A percentile compares a stretch with the other conserved stretches of the same genome.
phyloP scores from a whole-genome alignment of 2,113 vertebrate species.

The Motacilla tschutschensis region DNA sequence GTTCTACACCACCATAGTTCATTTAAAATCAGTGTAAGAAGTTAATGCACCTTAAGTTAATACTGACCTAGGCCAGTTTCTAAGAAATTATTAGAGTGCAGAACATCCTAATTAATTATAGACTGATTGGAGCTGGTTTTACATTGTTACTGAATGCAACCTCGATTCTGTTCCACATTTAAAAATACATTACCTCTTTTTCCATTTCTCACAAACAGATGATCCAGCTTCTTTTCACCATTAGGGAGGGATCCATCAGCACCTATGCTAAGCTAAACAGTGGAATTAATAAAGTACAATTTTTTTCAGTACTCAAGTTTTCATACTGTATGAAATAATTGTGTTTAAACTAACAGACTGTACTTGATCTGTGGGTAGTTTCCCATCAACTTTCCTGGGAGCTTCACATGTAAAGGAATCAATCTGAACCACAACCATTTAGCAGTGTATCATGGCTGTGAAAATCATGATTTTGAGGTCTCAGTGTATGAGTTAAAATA shows the following conservation, averaged over 20 bases:
- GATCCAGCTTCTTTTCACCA: not conserved
- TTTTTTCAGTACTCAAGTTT: not conserved
- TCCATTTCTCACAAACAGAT: not conserved
- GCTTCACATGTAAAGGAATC: not conserved
- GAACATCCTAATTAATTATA: not conserved
- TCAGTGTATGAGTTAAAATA: not conserved
- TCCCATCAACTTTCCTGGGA: not conserved
- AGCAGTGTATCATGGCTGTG: not conserved
- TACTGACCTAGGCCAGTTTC: not conserved
- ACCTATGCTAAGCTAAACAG: not conserved
- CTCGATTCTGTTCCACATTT: not conserved
- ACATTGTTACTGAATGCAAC: not conserved
- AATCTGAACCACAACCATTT: not conserved
- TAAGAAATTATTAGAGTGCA: not conserved
- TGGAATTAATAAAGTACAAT: not conserved
- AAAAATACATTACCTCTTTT: not conserved
- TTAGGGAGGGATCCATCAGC: not conserved
- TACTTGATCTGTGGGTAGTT: not conserved
- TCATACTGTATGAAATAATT: not conserved
- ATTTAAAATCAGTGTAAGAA: not conserved
- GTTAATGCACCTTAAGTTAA: not conserved
- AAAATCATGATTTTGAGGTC: not conserved
- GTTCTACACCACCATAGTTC: not conserved
- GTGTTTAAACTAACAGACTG: not conserved
- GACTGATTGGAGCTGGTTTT: not conserved